Evolutionary conservation across 2,888 invertebrate species (phyloP).

Genomic region (Axea sp.): DNA sequence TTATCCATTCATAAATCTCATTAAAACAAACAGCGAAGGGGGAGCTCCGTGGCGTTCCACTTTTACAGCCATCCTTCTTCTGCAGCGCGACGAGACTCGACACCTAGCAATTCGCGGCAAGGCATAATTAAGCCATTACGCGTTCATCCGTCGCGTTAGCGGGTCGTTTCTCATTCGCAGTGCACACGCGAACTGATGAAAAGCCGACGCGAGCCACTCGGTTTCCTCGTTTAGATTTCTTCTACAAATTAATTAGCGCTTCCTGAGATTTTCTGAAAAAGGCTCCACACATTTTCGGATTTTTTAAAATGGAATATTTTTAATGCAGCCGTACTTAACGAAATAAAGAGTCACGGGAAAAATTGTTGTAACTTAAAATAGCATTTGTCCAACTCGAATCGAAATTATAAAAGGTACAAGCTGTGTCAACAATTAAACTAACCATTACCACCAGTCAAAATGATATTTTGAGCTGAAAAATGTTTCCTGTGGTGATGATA

Average conservation of each 20-base stretch:
- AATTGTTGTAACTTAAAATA: too few species aligned
- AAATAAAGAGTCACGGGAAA: too few species aligned
- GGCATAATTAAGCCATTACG: constrained; percentile 73
- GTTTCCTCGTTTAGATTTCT: constrained; percentile 33
- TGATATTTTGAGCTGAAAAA: too few species aligned
- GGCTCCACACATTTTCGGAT: too few species aligned
- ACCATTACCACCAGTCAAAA: too few species aligned
- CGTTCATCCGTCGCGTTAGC: constrained; percentile 65
- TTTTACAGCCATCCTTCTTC: constrained; percentile 37
- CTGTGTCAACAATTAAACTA: too few species aligned
- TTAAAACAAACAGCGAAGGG: constrained; percentile 42
- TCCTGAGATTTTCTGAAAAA: too few species aligned
- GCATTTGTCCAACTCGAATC: too few species aligned
- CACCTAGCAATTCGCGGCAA: constrained; percentile 45
- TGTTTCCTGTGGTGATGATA: too few species aligned
- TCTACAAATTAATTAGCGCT: constrained; percentile 25
- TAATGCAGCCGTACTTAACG: too few species aligned
- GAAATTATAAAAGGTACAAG: too few species aligned
- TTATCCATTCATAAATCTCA: constrained; percentile 53
- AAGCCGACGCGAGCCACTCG: constrained; percentile 20
- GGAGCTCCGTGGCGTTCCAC: constrained; percentile 9
- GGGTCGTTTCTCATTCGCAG: constrained; percentile 67
- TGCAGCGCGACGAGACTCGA: constrained; percentile 26
- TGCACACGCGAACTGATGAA: constrained; percentile 41
- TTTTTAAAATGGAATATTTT: too few species aligned